Percentiles rank a stretch among this genome's conserved stretches.
Conservation (phyloP, 2,797 vertebrate species). For the Paratrypauchen microcephalus region DNA sequence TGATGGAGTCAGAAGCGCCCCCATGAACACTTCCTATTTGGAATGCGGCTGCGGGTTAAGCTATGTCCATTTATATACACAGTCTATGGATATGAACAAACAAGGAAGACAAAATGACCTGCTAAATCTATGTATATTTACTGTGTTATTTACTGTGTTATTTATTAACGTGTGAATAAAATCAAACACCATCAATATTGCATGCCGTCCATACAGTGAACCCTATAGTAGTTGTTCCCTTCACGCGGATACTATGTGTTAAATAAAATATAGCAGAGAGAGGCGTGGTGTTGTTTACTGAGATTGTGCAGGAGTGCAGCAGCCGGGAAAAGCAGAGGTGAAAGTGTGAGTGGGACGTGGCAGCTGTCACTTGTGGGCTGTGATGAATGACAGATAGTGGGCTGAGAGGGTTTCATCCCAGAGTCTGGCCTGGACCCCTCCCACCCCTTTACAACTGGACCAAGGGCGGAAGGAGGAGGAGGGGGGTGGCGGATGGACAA, state of each 20-base stretch:
- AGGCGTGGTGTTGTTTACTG: constrained; percentile 5
- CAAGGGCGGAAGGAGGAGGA: constrained; percentile 66
- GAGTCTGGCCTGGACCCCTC: constrained; percentile 63
- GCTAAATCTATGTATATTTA: not conserved
- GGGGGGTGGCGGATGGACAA: constrained; percentile 53
- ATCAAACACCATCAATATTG: not conserved
- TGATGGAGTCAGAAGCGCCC: too few relatives aligned
- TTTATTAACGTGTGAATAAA: not conserved
- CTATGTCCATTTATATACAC: too few relatives aligned
- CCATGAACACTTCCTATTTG: too few relatives aligned
- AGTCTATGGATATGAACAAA: too few relatives aligned
- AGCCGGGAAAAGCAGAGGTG: constrained; percentile 63
- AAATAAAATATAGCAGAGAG: constrained; percentile 6
- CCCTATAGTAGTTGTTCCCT: constrained; percentile 4
- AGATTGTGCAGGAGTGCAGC: constrained; percentile 8
- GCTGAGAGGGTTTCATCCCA: constrained; percentile 36
- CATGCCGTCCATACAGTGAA: constrained; percentile 12
- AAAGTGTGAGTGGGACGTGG: constrained; percentile 68
- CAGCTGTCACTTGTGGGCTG: constrained; percentile 74
- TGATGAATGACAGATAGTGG: constrained; percentile 69
- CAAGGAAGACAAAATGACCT: not conserved
- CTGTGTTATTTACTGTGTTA: not conserved
- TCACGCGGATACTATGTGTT: constrained; percentile 7
- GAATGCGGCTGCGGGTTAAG: too few relatives aligned
- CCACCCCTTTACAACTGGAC: constrained; percentile 60